These are phyloP conservation scores for Characodon lateralis DNA, from an alignment of 2,797 vertebrate species.

Conservation along the genomic window DNA sequence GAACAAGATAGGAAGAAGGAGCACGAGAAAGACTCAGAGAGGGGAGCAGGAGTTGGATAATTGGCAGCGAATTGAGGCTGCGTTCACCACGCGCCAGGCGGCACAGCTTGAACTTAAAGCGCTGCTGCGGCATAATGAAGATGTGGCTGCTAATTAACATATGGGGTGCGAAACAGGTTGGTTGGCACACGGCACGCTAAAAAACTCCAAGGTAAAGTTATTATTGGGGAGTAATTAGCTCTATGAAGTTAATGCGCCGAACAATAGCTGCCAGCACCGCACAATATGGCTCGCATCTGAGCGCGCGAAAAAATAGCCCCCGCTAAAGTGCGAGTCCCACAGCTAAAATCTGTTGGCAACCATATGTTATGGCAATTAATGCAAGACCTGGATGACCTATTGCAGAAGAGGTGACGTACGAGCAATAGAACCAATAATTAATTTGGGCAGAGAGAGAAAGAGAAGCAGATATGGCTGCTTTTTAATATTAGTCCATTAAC, in stretches of 20 bases:
- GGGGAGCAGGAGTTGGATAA: slow-evolving; percentile 85
- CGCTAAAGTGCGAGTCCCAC: slow-evolving; percentile 96
- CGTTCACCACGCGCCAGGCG: slow-evolving; percentile 90
- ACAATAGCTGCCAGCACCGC: slow-evolving; percentile 99
- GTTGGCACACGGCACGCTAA: slow-evolving; percentile 93
- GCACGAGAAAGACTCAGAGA: slow-evolving; percentile 52
- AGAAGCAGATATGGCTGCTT: slow-evolving; percentile 45
- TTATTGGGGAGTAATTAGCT: slow-evolving; percentile 99
- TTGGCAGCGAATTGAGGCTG: slow-evolving; percentile 91
- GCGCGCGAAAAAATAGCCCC: slow-evolving; percentile 89
- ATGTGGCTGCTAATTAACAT: slow-evolving; percentile 99
- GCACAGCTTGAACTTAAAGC: slow-evolving; percentile 99
- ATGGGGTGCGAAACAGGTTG: slow-evolving; percentile 99
- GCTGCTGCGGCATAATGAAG: slow-evolving; percentile 98
- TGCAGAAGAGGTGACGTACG: slow-evolving; percentile 81
- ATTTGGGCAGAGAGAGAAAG: slow-evolving; percentile 71
- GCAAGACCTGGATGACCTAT: slow-evolving; percentile 94
- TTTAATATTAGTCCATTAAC: slow-evolving; percentile 72
- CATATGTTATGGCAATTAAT: slow-evolving; percentile 99
- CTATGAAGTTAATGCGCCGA: slow-evolving; percentile 99
- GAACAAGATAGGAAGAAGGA: slow-evolving; percentile 57
- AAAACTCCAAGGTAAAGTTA: slow-evolving; percentile 99
- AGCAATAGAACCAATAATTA: slow-evolving; percentile 83
- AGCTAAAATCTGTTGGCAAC: slow-evolving; percentile 98
- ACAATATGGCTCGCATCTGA: slow-evolving; percentile 99